A percentile compares a stretch with the other conserved stretches of the same genome.
These are phyloP conservation scores for Larimichthys polyactis DNA, from an alignment of 2,113 vertebrate genomes.

Conservation along the genomic window DNA sequence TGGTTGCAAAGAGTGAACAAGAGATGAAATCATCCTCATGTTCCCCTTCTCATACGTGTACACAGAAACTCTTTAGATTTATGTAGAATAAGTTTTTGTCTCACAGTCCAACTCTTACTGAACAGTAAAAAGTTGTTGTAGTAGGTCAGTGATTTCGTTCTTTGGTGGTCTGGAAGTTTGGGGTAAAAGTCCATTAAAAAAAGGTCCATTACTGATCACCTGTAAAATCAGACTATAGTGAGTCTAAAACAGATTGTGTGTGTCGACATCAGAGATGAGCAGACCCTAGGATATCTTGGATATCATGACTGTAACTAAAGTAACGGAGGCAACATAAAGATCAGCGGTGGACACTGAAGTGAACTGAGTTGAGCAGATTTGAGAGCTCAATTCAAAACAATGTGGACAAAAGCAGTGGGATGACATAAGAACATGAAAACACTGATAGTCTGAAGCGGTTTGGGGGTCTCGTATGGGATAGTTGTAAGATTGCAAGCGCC, in stretches of 20 bases:
- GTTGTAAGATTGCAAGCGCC: background rate
- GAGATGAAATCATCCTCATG: constrained; percentile 3
- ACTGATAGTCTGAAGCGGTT: background rate
- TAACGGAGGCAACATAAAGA: background rate
- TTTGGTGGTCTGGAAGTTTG: background rate
- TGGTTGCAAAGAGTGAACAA: constrained; percentile 40
- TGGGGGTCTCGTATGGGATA: too few relatives aligned
- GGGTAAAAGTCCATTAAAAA: background rate
- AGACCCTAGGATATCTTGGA: background rate
- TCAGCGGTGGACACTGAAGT: background rate
- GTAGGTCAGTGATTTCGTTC: background rate
- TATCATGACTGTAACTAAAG: too few relatives aligned
- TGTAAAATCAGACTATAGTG: background rate
- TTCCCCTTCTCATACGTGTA: background rate
- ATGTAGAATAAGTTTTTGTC: background rate
- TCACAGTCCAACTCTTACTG: background rate
- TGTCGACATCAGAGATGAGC: background rate
- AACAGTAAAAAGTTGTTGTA: background rate
- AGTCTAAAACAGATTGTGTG: background rate
- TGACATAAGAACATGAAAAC: background rate
- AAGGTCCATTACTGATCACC: background rate
- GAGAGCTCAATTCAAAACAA: background rate
- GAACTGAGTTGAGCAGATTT: background rate
- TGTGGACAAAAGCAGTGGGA: background rate
- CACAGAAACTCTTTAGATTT: background rate